These are phyloP conservation scores for Saguinus midas DNA, from an alignment of 2,113 vertebrate species.

Conservation along the genomic window DNA sequence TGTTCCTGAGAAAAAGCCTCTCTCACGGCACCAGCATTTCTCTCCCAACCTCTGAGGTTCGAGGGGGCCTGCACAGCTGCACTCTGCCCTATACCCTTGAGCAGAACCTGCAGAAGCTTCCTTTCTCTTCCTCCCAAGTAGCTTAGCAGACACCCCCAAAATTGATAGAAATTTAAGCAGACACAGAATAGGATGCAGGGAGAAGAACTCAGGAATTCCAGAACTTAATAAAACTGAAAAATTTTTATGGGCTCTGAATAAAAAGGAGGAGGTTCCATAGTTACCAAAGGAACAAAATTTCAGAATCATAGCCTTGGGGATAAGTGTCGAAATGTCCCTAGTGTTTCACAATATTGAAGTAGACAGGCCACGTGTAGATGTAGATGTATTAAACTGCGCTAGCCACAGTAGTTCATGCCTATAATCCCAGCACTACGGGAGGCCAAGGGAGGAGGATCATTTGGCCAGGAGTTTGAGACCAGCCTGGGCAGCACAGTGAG, in stretches of 20 bases:
- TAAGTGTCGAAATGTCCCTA: background rate
- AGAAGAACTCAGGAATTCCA: background rate
- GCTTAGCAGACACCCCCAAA: background rate
- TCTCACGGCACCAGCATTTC: background rate
- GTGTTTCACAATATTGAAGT: background rate
- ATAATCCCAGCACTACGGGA: too few species aligned
- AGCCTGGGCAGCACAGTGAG: too few species aligned
- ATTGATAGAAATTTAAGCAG: background rate
- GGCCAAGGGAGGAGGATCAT: too few species aligned
- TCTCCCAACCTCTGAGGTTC: background rate
- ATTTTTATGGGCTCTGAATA: background rate
- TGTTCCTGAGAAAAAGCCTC: background rate
- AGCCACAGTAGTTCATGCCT: too few species aligned
- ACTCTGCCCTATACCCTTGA: too few species aligned
- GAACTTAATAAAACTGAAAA: background rate
- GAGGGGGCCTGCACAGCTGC: background rate
- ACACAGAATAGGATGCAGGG: background rate
- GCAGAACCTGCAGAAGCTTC: background rate
- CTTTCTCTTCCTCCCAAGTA: background rate
- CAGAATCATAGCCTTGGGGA: background rate
- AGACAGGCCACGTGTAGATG: background rate
- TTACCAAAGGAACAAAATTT: background rate
- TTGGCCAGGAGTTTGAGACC: too few species aligned
- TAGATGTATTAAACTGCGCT: background rate
- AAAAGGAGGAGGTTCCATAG: background rate